phyloP scores from a whole-genome alignment of 2,113 vertebrate species.

The Riparia riparia region DNA sequence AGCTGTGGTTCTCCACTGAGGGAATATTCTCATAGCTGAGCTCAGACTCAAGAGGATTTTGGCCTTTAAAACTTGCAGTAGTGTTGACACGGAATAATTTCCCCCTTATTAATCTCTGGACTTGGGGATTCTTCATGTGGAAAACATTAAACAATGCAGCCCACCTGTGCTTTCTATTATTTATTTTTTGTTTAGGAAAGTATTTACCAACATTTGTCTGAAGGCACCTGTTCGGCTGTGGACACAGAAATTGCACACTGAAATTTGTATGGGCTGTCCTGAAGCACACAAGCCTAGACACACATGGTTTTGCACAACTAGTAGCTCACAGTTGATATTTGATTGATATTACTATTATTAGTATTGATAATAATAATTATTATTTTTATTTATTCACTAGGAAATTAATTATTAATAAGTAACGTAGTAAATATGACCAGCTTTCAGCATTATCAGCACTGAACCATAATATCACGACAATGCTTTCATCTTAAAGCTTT shows the following conservation, averaged over 20 bases:
- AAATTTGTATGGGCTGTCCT: not conserved
- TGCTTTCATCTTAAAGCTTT: not conserved
- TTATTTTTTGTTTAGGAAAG: constrained; percentile 21
- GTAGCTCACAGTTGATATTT: not conserved
- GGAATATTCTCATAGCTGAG: not conserved
- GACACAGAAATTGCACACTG: not conserved
- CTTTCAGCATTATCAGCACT: not conserved
- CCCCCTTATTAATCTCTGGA: not conserved
- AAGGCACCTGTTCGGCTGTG: not conserved
- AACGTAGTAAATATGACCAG: not conserved
- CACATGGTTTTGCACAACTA: not conserved
- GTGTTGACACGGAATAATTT: constrained; percentile 10
- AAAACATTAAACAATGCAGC: not conserved
- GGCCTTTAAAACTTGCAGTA: not conserved
- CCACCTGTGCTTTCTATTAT: not conserved
- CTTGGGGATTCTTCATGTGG: not conserved
- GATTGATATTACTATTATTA: not conserved
- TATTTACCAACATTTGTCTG: not conserved
- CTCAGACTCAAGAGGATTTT: not conserved
- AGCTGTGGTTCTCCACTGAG: not conserved
- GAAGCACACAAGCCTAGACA: not conserved
- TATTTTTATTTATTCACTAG: not conserved
- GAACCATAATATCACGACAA: not conserved
- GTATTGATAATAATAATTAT: not conserved
- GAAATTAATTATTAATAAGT: not conserved